These are phyloP conservation scores for Sphenodon punctatus DNA, from an alignment of 2,797 vertebrate species.

Conservation along the genomic window DNA sequence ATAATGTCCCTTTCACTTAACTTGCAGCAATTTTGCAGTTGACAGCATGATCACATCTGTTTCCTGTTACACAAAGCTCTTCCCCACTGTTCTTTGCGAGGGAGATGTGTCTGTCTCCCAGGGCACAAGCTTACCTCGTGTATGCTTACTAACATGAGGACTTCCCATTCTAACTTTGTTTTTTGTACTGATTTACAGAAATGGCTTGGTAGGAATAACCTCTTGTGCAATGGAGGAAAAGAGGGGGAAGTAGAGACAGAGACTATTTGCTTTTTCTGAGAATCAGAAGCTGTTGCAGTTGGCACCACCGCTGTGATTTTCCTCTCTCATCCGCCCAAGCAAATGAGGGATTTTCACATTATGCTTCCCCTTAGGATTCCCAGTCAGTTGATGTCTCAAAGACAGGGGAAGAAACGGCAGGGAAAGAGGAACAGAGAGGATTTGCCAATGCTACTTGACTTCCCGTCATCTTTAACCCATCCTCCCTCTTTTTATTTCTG, in stretches of 20 bases:
- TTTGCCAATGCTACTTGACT: slow-evolving; percentile 23
- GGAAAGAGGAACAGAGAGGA: slow-evolving; percentile 34
- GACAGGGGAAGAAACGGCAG: slow-evolving; percentile 26
- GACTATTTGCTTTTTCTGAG: background rate
- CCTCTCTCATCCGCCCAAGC: rapidly evolving
- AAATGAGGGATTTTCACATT: background rate
- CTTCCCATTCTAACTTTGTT: background rate
- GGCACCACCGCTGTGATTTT: background rate
- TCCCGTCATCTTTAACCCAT: background rate
- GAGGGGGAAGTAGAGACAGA: background rate
- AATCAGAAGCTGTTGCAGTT: background rate
- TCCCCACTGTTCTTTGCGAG: too few species aligned
- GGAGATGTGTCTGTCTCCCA: background rate
- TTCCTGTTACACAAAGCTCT: background rate
- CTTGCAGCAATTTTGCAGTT: background rate
- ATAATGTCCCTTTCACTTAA: background rate
- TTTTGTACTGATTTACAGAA: background rate
- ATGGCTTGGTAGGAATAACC: background rate
- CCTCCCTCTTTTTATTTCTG: background rate
- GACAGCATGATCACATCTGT: background rate
- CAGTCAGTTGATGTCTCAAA: background rate
- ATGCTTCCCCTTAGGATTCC: background rate
- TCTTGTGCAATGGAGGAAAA: background rate
- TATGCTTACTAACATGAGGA: too few species aligned
- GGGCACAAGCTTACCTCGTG: too few species aligned